A percentile compares a stretch with the other conserved stretches of the same genome.
Evolutionary conservation across 37 sponge, comb jelly and placozoan species (phyloP).

Genomic region (Spongilla lacustris): DNA sequence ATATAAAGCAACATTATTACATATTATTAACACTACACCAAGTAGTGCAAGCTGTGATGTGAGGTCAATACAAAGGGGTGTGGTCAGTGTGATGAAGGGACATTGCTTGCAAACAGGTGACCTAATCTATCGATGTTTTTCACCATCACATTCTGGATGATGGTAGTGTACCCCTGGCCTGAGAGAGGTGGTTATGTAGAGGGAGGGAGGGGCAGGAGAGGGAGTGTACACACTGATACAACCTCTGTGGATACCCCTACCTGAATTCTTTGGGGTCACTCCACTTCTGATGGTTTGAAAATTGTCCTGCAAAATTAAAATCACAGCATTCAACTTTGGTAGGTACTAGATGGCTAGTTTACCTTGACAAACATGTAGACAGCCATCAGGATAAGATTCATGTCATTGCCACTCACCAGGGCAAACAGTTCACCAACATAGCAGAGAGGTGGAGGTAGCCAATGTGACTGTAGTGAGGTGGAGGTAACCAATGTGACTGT

Average conservation of each 20-base stretch:
- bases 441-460: not conserved
- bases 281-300: slow-evolving; percentile 72
- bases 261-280: slow-evolving; percentile 12
- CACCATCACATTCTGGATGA: not conserved
- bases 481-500: no score
- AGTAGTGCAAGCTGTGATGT: not conserved
- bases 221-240: not conserved
- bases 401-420: not conserved
- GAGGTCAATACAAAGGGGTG: not conserved
- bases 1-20: no score
- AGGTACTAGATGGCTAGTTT: not conserved
- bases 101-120: not conserved
- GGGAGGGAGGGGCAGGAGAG: not conserved
- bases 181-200: not conserved
- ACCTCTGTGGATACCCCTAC: not conserved
- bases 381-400: not conserved
- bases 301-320: slow-evolving; percentile 5
- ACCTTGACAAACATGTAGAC: not conserved
- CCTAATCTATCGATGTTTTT: not conserved
- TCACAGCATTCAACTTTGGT: not conserved
- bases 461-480: not conserved
- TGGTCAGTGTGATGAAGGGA: not conserved
- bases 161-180: not conserved
- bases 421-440: not conserved
- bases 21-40: no score